These are phyloP conservation scores for Lonchura striata DNA, from an alignment of 2,113 vertebrate species.

Conservation along the genomic window DNA sequence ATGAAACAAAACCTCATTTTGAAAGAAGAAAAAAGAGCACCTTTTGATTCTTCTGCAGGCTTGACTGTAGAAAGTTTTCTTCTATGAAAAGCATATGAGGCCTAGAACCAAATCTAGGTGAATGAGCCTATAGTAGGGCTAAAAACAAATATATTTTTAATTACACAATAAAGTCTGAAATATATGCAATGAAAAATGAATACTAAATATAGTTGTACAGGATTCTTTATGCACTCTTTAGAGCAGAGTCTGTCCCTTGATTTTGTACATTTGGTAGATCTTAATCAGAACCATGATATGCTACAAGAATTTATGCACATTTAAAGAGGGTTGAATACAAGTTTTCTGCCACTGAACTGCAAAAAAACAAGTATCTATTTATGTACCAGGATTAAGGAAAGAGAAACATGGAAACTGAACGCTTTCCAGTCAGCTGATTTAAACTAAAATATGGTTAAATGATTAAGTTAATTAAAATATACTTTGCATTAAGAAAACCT, in stretches of 20 bases:
- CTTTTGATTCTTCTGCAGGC: not conserved
- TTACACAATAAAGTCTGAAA: not conserved
- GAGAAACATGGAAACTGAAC: not conserved
- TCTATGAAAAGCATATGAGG: not conserved
- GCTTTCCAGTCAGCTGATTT: not conserved
- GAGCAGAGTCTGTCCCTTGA: not conserved
- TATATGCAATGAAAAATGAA: not conserved
- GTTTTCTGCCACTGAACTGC: not conserved
- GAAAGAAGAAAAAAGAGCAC: not conserved
- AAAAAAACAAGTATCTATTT: not conserved
- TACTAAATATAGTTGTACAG: not conserved
- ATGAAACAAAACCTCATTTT: not conserved
- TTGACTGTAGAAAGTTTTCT: not conserved
- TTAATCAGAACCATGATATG: not conserved
- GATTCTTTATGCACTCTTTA: not conserved
- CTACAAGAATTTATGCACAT: not conserved
- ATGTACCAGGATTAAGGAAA: not conserved
- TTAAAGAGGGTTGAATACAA: not conserved
- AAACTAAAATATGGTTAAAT: not conserved
- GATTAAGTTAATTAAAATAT: not conserved
- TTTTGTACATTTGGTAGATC: not conserved
- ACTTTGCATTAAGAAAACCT: not conserved
- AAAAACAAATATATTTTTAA: not conserved
- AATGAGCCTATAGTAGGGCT: not conserved
- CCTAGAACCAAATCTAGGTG: not conserved